Conservation (phyloP, 2,888 invertebrate species). For the Cephonodes hylas region DNA sequence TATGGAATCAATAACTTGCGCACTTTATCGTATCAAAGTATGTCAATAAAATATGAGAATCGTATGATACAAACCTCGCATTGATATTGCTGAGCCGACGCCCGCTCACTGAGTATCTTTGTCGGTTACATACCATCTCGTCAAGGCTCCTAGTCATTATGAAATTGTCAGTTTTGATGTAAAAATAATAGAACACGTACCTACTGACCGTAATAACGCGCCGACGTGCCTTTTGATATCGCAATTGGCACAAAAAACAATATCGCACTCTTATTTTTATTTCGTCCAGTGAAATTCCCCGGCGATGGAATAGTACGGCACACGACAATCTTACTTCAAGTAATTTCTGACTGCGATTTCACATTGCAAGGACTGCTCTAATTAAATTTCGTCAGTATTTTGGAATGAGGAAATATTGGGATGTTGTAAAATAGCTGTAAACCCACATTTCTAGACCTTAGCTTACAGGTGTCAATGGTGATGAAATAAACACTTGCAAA, state of each 20-base stretch:
- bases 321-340: not conserved
- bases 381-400: not conserved
- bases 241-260: slow-evolving; percentile 27
- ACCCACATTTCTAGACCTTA: not conserved
- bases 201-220: slow-evolving; percentile 41
- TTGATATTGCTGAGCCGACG: not conserved
- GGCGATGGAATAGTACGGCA: not conserved
- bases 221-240: slow-evolving; percentile 45
- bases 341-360: not conserved
- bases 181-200: slow-evolving; percentile 62
- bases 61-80: not conserved
- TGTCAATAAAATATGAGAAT: not conserved
- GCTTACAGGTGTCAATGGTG: not conserved
- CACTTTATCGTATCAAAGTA: not conserved
- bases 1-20: not conserved
- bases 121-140: slow-evolving; percentile 15
- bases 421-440: not conserved
- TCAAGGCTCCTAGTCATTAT: slow-evolving; percentile 47
- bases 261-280: slow-evolving; percentile 14
- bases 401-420: not conserved
- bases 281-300: not conserved
- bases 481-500: not conserved
- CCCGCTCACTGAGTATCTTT: slow-evolving; percentile 20
- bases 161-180: slow-evolving; percentile 56
- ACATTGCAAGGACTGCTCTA: not conserved